phyloP scores from a whole-genome alignment of 2,113 vertebrate genomes.

The Eudyptes chrysolophus region DNA sequence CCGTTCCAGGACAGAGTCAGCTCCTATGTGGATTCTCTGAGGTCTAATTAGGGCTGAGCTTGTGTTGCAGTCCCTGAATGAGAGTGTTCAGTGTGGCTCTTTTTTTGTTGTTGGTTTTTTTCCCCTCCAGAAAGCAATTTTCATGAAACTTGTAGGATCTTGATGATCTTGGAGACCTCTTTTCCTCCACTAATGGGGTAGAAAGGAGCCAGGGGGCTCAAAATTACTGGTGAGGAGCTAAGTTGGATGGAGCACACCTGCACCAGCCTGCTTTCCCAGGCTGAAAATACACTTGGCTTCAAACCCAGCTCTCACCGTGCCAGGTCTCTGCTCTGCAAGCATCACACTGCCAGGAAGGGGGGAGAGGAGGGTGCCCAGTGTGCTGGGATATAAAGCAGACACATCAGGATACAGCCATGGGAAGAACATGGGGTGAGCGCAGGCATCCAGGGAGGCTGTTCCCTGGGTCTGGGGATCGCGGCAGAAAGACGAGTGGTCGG shows the following conservation, averaged over 20 bases:
- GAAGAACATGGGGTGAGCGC: not conserved
- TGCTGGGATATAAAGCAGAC: not conserved
- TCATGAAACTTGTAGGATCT: not conserved
- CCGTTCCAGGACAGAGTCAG: not conserved
- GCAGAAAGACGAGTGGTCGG: accelerated
- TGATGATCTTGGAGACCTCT: not conserved
- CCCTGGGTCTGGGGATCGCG: accelerated
- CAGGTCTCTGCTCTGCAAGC: not conserved
- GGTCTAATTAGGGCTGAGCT: not conserved
- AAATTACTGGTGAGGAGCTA: not conserved
- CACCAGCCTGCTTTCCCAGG: not conserved
- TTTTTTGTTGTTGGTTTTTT: no score
- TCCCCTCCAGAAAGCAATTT: not conserved
- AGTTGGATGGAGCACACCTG: conserved; percentile 28
- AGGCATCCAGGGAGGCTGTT: accelerated
- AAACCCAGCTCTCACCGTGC: not conserved
- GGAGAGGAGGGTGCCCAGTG: not conserved
- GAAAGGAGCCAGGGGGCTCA: not conserved
- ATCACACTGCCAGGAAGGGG: accelerated
- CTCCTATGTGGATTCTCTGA: not conserved
- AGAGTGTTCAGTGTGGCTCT: not conserved
- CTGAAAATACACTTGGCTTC: conserved; percentile 39
- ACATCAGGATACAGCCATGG: not conserved
- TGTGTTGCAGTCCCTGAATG: not conserved
- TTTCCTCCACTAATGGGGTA: not conserved